phyloP scores from a whole-genome alignment of 2,797 vertebrate genomes.

The Myotis findleyi region DNA sequence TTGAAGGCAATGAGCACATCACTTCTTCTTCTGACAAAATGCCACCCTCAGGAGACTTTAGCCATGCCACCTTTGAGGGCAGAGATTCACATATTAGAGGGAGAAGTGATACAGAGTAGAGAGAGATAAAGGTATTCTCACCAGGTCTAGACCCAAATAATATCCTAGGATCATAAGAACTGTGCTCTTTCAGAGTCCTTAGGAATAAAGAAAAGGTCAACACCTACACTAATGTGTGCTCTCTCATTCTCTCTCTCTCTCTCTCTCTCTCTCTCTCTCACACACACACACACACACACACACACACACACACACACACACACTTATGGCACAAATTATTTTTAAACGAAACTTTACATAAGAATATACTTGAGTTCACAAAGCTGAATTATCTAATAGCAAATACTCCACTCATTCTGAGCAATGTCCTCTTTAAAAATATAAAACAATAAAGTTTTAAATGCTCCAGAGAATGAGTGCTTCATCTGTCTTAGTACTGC shows the following conservation, averaged over 20 bases:
- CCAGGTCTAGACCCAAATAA: neutral
- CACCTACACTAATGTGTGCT: neutral
- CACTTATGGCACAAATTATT: neutral
- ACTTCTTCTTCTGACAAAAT: neutral
- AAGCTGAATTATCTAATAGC: neutral
- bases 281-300: no score
- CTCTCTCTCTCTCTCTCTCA: no score
- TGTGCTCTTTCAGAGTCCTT: neutral
- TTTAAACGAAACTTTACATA: neutral
- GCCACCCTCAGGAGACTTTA: neutral
- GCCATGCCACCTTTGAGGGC: neutral
- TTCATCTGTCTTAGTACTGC: neutral
- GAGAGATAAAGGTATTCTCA: neutral
- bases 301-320: neutral
- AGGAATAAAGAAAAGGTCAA: neutral
- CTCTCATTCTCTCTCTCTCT: no score
- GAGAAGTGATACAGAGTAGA: neutral
- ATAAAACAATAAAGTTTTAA: neutral
- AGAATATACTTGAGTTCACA: neutral
- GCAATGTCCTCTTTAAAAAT: neutral
- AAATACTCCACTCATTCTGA: conserved; percentile 7
- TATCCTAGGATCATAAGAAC: neutral
- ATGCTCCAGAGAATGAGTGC: neutral
- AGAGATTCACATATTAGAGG: neutral
- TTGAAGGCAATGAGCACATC: neutral